phyloP scores from a whole-genome alignment of 2,113 vertebrate species.

The Osmerus mordax region DNA sequence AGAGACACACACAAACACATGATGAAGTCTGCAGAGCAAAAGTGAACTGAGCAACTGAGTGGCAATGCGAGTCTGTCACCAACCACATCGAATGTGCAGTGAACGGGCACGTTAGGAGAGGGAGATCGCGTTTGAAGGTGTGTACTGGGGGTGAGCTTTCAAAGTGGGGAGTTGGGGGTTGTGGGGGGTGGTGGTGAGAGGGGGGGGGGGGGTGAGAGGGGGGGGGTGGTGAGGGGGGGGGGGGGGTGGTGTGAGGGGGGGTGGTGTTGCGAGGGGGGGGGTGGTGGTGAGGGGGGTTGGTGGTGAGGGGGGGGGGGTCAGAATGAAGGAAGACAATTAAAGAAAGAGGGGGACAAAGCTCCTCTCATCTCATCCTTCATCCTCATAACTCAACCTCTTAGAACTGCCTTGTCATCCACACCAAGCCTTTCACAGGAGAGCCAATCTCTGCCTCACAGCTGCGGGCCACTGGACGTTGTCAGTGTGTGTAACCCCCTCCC shows the following conservation, averaged over 20 bases:
- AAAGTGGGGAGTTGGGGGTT: not conserved
- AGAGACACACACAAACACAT: not conserved
- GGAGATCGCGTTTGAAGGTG: not conserved
- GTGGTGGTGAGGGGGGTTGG: not conserved
- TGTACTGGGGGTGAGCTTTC: not conserved
- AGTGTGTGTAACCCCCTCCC: too few relatives aligned
- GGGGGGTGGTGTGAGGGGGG: not conserved
- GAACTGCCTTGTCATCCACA: not conserved
- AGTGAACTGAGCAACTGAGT: not conserved
- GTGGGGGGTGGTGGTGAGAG: not conserved
- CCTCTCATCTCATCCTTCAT: not conserved
- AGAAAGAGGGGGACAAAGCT: conserved; percentile 3
- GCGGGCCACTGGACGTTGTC: not conserved
- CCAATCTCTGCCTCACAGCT: conserved; percentile 32
- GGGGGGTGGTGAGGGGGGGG: not conserved
- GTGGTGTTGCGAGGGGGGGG: not conserved
- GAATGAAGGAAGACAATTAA: not conserved
- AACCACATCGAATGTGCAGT: not conserved
- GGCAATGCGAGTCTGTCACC: conserved; percentile 1
- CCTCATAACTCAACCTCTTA: not conserved
- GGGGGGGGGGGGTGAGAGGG: not conserved
- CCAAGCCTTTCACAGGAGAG: not conserved
- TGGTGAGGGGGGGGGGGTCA: not conserved
- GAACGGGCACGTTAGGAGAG: not conserved
- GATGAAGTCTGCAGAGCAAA: not conserved